Evolutionary conservation across 2,797 vertebrate species (phyloP), one percentile per base, ranked within the genome.

Genomic region (Sarcophilus harrisii): DNA sequence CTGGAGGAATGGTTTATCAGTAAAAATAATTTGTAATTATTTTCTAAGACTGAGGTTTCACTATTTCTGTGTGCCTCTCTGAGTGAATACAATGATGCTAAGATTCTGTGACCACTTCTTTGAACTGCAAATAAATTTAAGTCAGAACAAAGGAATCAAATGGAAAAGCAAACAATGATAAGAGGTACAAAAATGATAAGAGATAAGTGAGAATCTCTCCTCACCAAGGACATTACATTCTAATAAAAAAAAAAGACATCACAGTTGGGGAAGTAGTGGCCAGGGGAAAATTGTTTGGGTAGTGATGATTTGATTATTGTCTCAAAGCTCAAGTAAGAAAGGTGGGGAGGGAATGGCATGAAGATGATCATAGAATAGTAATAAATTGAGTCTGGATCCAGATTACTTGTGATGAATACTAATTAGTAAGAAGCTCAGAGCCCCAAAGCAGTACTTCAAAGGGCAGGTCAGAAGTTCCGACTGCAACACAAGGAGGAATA

Each of bases 21-120:
- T 59, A 94, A 52, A 96, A n/a, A n/a, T 91, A 87, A 93, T 49
- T 94, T n/a, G 24, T 58, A 91, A 81, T 38, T 62, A 18, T 49
- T 29, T 12, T 92, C n/a, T 87, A 4, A 93, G 32, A 58, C 54
- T 52, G 45, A 27, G 57, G 96, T 58, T 55, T 90, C 32, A 4
- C n/a, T 90, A 32, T 93, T 45, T 94, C 55, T 9, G 2, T 11
- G 32, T 0, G 8, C n/a, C n/a, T 81, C 18, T 81, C 66, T 24
- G 38, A 38, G 6, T 9, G 6, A 81, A 45, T 81, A 81, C 16
- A 81, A 45, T n/a, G 14, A 66, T 38, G 16, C 66, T 66, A 73
- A 38, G n/a, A 73, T 73, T 38, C 66, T 38, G 5, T 16, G 62
- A n/a, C 13, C 32, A n/a, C 21, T 5, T 73, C n/a, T 38, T 38